Evolutionary conservation across 2,113 vertebrate genomes (phyloP).

Genomic region (Hippocampus barbouri): DNA sequence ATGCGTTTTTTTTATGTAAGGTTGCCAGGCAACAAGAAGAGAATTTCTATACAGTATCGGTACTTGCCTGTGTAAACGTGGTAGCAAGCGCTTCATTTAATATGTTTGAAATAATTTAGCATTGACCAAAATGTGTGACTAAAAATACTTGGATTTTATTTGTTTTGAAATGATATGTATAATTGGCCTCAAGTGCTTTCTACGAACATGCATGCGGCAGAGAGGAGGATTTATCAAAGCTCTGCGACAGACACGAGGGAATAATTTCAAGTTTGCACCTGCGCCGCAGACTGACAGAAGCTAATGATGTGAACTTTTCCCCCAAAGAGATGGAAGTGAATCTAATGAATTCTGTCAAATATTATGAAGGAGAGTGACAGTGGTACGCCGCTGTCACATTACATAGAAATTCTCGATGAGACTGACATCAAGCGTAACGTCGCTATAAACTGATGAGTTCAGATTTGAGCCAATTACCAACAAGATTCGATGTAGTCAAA

Average conservation of each 20-base stretch:
- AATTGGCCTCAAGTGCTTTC: slow-evolving; percentile 1
- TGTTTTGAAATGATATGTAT: no score
- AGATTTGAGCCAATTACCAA: slow-evolving; percentile 1
- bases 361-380: slow-evolving; percentile 12
- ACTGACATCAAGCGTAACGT: background rate
- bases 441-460: slow-evolving; percentile 4
- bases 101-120: slow-evolving; percentile 2
- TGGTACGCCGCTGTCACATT: slow-evolving; percentile 21
- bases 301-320: slow-evolving; percentile 4
- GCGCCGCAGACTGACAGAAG: slow-evolving; percentile 10
- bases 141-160: background rate
- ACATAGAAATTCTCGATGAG: background rate
- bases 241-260: background rate
- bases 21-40: slow-evolving; percentile 11
- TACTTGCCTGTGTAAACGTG: slow-evolving; percentile 6
- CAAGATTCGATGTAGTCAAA: background rate
- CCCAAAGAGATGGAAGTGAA: slow-evolving; percentile 13
- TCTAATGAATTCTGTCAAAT: slow-evolving; percentile 35
- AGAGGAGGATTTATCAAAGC: background rate
- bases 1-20: background rate
- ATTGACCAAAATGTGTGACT: slow-evolving; percentile 5
- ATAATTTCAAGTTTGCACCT: background rate
- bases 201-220: background rate
- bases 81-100: background rate
- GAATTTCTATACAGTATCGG: background rate